phyloP scores from a whole-genome alignment of 92 coral and sea anemone genomes.

The Muricea muricata region DNA sequence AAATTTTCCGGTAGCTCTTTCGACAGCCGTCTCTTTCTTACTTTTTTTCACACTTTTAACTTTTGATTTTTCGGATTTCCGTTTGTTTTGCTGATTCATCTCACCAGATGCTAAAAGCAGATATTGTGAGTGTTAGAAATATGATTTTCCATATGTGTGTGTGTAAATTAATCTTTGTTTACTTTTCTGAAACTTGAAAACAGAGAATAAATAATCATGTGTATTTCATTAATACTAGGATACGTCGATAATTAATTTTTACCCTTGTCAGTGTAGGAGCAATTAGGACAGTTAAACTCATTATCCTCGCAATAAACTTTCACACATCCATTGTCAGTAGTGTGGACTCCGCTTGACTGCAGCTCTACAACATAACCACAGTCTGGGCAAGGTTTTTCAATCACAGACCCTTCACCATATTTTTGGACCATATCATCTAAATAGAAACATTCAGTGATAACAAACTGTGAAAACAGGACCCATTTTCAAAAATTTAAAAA shows the following conservation, averaged over 20 bases:
- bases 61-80: no score
- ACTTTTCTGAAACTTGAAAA: neutral
- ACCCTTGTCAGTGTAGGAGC: constrained; percentile 12
- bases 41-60: no score
- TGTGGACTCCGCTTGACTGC: constrained; percentile 31
- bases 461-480: neutral
- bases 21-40: constrained; percentile 21
- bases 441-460: neutral
- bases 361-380: constrained; percentile 38
- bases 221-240: no score
- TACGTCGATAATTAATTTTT: no score
- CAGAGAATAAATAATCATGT: no score
- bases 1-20: constrained; percentile 19
- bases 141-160: no score
- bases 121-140: no score
- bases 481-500: no score
- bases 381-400: constrained; percentile 32
- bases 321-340: constrained; percentile 13
- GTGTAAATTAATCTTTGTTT: no score
- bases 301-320: constrained; percentile 44
- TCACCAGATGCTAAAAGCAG: no score
- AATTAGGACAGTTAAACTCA: constrained; percentile 39
- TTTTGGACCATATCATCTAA: constrained; percentile 24
- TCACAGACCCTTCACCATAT: constrained; percentile 39
- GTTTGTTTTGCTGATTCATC: no score